Base-by-base conservation (phyloP, 2,888 invertebrate genomes). In the Sphaeridia pumilis region DNA sequence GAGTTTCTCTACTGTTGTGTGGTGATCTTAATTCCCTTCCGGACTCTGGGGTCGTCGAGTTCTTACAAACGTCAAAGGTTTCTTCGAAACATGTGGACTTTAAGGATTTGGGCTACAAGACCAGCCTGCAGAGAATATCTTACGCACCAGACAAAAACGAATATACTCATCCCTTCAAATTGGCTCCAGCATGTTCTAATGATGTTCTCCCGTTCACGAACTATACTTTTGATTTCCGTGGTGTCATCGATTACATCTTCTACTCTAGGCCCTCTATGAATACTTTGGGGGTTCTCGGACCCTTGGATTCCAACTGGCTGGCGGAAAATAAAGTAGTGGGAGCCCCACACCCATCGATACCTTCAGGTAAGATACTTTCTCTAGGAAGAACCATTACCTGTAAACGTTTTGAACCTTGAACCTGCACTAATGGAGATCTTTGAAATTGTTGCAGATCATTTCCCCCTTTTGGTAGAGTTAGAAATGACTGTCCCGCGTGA, bases 241-340 rank as follows among this genome's bases (percentile, higher is more conserved):
- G 97, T 66, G 92, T 97, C 71, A 98, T 98, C 70, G 98, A 98
- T 76, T 98, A 98, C 79, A 94, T 98, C 73, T 97, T 98, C 78
- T 94, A 89, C 73, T 89, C 94, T 63, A 88, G 89, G 71, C 86
- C 88, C 71, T 86, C 87, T 69, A 89, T 98, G 87, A 87, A 86
- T 67, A 88, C 94, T 25, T 76, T 95, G 56, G 97, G 97, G 53
- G 78, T 97, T 51, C 76, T 98, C 50, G 98, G 98, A 1, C 92
- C 95, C 1, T 20, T 52, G 36, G 53, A 53, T 31, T 53, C 67
- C 27, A 71, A 72, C 56, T 74, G 74, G 74, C 57, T 66, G 43
- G 80, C 83, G 66, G 89, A 92, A 67, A 90, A 97, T 75, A 97
- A 95, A 75, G 87, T 98, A 57, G 85, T 93, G 58, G 98, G 95